A percentile compares a stretch with the other conserved stretches of the same genome.
phyloP scores from a whole-genome alignment of 2,797 vertebrate genomes.

The Coregonus sp. region DNA sequence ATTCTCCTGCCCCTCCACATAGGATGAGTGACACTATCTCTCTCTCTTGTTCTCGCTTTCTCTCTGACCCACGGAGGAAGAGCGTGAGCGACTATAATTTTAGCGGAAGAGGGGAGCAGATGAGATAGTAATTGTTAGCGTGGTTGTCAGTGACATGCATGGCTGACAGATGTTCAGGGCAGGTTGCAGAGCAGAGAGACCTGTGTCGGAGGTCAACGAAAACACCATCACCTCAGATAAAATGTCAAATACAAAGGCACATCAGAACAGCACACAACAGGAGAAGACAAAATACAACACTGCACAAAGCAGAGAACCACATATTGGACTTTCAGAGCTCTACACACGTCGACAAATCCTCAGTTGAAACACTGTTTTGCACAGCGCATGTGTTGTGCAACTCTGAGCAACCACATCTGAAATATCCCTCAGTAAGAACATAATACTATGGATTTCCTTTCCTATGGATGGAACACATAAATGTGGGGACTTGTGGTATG shows the following conservation, averaged over 20 bases:
- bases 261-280: no score
- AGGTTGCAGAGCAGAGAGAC: no score
- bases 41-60: background rate
- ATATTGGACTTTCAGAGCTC: no score
- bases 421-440: no score
- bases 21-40: slow-evolving; percentile 3
- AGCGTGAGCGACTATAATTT: slow-evolving; percentile 1
- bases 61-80: background rate
- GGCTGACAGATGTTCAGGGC: no score
- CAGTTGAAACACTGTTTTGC: no score
- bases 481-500: background rate
- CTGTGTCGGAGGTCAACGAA: no score
- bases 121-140: background rate
- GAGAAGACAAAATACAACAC: no score
- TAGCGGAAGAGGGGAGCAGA: background rate
- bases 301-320: no score
- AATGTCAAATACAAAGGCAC: no score
- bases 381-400: background rate
- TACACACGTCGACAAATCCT: no score
- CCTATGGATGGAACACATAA: background rate
- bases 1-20: slow-evolving; percentile 16
- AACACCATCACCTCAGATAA: no score
- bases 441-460: background rate
- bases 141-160: background rate
- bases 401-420: background rate